phyloP scores from a whole-genome alignment of 2,797 vertebrate species.

The Peromyscus eremicus region DNA sequence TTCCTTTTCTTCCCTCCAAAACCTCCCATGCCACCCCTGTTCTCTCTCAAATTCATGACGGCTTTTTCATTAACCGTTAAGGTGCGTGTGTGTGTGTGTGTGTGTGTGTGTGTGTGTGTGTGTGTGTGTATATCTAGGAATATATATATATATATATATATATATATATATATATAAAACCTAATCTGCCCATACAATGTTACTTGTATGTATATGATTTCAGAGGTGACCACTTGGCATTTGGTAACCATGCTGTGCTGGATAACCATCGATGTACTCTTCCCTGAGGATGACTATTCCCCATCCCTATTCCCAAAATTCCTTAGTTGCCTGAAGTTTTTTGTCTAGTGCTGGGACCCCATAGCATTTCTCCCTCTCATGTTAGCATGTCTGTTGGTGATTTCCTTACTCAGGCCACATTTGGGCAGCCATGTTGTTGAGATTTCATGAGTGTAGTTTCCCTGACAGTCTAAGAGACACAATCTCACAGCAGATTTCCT shows the following conservation, averaged over 20 bases:
- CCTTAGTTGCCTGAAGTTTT: background rate
- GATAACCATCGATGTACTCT: background rate
- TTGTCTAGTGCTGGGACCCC: background rate
- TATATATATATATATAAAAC: too few relatives aligned
- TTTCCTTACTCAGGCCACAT: background rate
- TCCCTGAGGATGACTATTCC: background rate
- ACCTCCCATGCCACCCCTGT: background rate
- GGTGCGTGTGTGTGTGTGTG: background rate
- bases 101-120: background rate
- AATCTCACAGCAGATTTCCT: background rate
- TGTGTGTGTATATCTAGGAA: background rate
- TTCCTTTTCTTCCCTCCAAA: background rate
- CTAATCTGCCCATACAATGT: background rate
- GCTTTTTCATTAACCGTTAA: background rate
- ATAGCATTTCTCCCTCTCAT: background rate
- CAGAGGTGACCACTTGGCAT: background rate
- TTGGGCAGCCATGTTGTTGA: background rate
- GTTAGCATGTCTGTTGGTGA: background rate
- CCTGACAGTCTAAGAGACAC: background rate
- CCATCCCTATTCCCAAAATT: background rate
- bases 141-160: too few relatives aligned
- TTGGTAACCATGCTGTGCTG: background rate
- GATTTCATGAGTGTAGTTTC: background rate
- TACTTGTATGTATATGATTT: background rate
- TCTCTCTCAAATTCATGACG: background rate